Evolutionary conservation across 1,140 invertebrate genomes (phyloP).

Genomic region (Chironomus tepperi): DNA sequence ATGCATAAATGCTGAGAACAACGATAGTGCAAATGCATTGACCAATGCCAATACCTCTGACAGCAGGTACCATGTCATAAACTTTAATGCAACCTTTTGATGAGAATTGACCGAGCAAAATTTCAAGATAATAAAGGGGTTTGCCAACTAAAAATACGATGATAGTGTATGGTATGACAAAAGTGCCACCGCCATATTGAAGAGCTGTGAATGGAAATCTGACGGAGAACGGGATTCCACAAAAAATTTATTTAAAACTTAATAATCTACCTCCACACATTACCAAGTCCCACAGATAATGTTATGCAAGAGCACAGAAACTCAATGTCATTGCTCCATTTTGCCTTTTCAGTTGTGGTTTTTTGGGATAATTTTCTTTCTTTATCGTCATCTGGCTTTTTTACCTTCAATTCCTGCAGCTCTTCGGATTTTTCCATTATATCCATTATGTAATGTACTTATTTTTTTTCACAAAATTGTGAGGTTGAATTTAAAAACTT

Average conservation of each 20-base stretch:
- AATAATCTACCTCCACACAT: conserved; percentile 53
- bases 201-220: conserved; percentile 67
- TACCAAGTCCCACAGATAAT: conserved; percentile 76
- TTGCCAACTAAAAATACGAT: conserved; percentile 68
- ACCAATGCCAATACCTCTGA: conserved; percentile 60
- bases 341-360: conserved; percentile 40
- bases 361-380: not conserved
- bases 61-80: conserved; percentile 43
- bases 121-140: conserved; percentile 77
- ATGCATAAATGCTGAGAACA: conserved; percentile 64
- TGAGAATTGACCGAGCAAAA: conserved; percentile 62
- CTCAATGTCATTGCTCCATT: conserved; percentile 68
- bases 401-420: not conserved
- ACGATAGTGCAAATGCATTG: conserved; percentile 61
- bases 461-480: no score
- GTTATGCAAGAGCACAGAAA: conserved; percentile 76
- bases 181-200: conserved; percentile 67
- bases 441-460: not conserved
- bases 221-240: not conserved
- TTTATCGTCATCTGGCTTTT: not conserved
- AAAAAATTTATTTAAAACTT: not conserved
- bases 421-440: not conserved
- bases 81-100: conserved; percentile 54
- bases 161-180: conserved; percentile 67
- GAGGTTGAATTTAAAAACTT: no score